A percentile compares a stretch with the other conserved stretches of the same genome.
phyloP scores from a whole-genome alignment of 2,888 invertebrate species.

The Hoplodrina blanda region DNA sequence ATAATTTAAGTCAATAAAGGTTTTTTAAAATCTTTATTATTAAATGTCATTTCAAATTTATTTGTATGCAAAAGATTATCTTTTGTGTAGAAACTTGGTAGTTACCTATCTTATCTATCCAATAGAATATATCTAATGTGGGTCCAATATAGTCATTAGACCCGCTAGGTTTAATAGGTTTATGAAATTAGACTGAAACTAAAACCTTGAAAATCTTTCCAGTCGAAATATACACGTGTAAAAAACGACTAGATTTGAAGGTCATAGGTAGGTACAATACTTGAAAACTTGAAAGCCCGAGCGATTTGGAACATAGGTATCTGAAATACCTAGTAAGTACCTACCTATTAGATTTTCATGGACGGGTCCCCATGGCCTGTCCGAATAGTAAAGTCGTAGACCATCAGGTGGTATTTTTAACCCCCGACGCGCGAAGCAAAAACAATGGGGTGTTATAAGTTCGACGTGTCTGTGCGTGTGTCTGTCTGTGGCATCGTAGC shows the following conservation, averaged over 20 bases:
- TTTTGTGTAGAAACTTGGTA: not conserved
- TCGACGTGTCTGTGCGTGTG: too few species aligned
- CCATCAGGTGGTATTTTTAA: too few species aligned
- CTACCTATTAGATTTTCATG: too few species aligned
- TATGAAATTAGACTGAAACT: conserved; percentile 17
- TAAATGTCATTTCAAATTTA: not conserved
- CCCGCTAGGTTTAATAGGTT: not conserved
- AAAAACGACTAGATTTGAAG: conserved; percentile 8
- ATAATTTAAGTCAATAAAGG: conserved; percentile 1
- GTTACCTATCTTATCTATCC: not conserved
- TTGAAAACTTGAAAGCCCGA: not conserved
- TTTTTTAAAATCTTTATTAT: not conserved
- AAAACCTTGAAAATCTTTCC: conserved; percentile 28
- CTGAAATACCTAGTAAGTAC: too few species aligned
- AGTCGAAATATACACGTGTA: conserved; percentile 1
- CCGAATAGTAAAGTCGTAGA: too few species aligned
- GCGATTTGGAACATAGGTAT: conserved; percentile 7
- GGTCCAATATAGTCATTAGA: not conserved
- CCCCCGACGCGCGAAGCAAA: too few species aligned
- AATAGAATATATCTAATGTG: not conserved
- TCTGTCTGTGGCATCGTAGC: too few species aligned
- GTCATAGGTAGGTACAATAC: not conserved
- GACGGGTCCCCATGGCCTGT: too few species aligned
- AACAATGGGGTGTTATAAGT: too few species aligned
- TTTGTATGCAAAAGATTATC: not conserved